Percentiles rank a stretch among this genome's conserved stretches.
phyloP scores from a whole-genome alignment of 2,888 invertebrate genomes.

The Leptinotarsa rubiginosa region DNA sequence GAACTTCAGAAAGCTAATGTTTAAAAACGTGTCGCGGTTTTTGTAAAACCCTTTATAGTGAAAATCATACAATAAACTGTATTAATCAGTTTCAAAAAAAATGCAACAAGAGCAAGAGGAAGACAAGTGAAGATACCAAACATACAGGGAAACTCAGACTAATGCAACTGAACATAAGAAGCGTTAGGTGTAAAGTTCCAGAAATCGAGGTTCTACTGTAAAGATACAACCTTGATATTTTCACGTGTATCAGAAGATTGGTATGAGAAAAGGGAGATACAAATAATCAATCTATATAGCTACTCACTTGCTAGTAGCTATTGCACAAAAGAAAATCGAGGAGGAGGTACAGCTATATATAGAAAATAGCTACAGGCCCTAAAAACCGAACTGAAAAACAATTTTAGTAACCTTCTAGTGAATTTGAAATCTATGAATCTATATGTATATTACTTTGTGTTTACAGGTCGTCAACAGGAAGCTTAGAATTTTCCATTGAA shows the following conservation, averaged over 20 bases:
- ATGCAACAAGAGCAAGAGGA: neutral
- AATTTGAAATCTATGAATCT: neutral
- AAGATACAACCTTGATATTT: neutral
- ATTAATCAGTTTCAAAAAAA: no score
- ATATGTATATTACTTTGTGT: slow-evolving; percentile 13
- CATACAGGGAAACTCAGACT: neutral
- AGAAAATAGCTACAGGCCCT: neutral
- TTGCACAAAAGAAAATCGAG: neutral
- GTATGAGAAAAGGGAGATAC: neutral
- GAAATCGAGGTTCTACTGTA: neutral
- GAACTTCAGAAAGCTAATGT: no score
- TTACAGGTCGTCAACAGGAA: slow-evolving; percentile 4
- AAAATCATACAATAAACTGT: no score
- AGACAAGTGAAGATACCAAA: no score
- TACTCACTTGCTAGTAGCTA: neutral
- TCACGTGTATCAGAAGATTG: slow-evolving; percentile 12
- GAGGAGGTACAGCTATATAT: neutral
- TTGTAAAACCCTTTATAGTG: no score
- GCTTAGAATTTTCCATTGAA: neutral
- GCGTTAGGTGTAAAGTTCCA: neutral
- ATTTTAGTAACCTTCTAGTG: neutral
- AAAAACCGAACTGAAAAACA: neutral
- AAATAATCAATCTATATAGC: neutral
- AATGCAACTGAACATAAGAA: neutral
- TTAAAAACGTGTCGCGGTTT: no score